Evolutionary conservation across 2,113 vertebrate genomes (phyloP).

Genomic region (Phainopepla nitens): DNA sequence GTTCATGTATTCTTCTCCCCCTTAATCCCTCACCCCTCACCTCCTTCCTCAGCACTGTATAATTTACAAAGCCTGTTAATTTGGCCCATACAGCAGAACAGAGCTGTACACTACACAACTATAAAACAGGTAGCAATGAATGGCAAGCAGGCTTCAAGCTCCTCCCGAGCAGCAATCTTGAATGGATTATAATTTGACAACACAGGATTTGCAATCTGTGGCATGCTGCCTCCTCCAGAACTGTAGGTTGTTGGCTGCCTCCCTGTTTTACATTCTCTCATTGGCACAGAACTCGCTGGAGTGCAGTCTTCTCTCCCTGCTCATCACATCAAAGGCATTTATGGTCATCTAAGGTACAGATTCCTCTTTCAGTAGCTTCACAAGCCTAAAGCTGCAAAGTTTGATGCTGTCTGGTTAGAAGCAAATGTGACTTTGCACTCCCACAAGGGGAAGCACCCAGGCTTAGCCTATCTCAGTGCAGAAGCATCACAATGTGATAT

Average conservation of each 20-base stretch:
- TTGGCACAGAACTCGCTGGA: neutral
- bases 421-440: neutral
- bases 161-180: neutral
- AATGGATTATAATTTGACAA: neutral
- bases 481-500: neutral
- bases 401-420: conserved; percentile 25
- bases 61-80: neutral
- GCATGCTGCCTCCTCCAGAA: neutral
- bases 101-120: neutral
- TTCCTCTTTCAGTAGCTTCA: conserved; percentile 7
- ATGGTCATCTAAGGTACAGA: neutral
- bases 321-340: neutral
- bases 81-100: neutral
- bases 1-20: neutral
- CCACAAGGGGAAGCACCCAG: neutral
- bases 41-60: neutral
- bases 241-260: neutral
- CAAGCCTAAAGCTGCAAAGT: neutral
- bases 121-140: neutral
- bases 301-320: neutral
- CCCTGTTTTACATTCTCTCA: neutral
- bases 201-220: neutral
- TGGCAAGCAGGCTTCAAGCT: neutral
- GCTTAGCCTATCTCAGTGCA: neutral
- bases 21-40: neutral